Evolutionary conservation across 1,140 invertebrate species (phyloP).

Genomic region (Planococcus citri): DNA sequence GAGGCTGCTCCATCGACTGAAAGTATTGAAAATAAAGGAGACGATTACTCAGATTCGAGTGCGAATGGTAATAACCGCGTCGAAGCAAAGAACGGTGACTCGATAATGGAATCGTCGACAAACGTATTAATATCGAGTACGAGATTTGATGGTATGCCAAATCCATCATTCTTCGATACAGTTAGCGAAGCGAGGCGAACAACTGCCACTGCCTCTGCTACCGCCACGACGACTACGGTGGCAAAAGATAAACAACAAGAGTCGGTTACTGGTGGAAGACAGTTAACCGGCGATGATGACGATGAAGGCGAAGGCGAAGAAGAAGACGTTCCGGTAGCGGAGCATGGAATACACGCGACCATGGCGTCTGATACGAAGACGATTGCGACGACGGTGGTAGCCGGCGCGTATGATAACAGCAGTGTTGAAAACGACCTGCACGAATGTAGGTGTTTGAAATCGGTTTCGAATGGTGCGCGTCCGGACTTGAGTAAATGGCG

Average conservation of each 20-base stretch:
- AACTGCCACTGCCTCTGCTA: too few relatives aligned
- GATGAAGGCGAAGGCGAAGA: background rate
- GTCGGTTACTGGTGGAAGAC: slow-evolving; percentile 5
- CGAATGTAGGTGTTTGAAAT: slow-evolving; percentile 1
- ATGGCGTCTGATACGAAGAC: background rate
- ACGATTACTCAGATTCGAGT: too few relatives aligned
- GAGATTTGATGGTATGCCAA: background rate
- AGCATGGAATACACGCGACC: background rate
- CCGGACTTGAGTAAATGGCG: slow-evolving; percentile 8
- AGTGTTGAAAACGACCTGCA: slow-evolving; percentile 11
- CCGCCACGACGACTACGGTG: too few relatives aligned
- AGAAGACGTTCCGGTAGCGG: background rate
- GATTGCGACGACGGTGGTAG: background rate
- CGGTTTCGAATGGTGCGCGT: slow-evolving; percentile 10
- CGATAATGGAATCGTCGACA: background rate
- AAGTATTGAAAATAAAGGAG: too few relatives aligned
- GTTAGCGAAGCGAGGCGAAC: background rate
- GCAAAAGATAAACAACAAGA: background rate
- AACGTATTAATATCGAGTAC: background rate
- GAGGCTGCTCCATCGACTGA: too few relatives aligned
- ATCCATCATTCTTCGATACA: background rate
- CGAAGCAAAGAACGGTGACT: background rate
- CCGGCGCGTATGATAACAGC: background rate
- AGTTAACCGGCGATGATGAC: background rate
- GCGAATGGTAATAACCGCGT: background rate